These are phyloP conservation scores for Scatophagus argus DNA, from an alignment of 2,113 vertebrate species.

Conservation along the genomic window DNA sequence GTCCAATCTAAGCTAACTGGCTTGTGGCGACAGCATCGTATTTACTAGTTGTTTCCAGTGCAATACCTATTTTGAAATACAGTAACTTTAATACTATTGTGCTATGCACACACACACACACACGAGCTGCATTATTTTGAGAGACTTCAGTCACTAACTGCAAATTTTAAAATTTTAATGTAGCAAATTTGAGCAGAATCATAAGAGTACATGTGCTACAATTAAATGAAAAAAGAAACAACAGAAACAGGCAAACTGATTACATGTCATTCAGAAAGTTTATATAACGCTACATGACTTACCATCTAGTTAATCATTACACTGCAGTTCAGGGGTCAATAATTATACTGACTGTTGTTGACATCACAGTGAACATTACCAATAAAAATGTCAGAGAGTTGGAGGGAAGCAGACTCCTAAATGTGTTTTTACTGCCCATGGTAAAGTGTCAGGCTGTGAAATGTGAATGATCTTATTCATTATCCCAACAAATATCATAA, in stretches of 20 bases:
- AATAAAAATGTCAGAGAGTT: slow-evolving; percentile 4
- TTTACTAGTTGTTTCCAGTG: not conserved
- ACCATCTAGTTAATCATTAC: slow-evolving; percentile 22
- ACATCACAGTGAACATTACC: not conserved
- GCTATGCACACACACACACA: no score
- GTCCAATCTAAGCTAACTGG: not conserved
- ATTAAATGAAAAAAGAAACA: no score
- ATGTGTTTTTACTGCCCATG: slow-evolving; percentile 7
- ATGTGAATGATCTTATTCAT: slow-evolving; percentile 3
- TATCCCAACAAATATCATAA: slow-evolving; percentile 10
- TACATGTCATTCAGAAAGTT: not conserved
- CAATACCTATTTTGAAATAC: not conserved
- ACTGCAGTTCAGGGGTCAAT: slow-evolving; percentile 17
- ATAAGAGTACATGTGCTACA: not conserved
- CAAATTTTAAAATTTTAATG: no score
- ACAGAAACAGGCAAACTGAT: no score
- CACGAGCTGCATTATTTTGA: not conserved
- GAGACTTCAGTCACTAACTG: not conserved
- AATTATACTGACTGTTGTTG: slow-evolving; percentile 18
- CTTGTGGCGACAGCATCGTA: not conserved
- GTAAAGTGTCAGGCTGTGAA: slow-evolving; percentile 3
- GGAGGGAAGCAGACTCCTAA: slow-evolving; percentile 8
- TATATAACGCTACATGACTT: not conserved
- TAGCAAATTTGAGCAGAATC: not conserved
- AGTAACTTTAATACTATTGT: not conserved